Conservation (phyloP, 2,888 invertebrate genomes). For the Pseudanteris insignis region DNA sequence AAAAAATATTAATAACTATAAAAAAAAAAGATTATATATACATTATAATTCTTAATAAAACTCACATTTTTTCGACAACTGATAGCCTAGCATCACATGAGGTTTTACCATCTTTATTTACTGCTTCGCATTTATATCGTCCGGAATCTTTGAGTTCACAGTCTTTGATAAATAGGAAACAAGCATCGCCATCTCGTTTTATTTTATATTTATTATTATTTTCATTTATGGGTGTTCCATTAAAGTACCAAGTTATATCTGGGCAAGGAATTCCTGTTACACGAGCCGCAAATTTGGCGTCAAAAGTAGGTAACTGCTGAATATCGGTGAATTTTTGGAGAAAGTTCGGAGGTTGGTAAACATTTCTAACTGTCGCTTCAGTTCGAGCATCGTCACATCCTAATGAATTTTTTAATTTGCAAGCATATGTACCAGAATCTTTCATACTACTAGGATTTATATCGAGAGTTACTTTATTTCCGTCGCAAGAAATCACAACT, state of each 20-base stretch:
- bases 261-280: conserved; percentile 85
- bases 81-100: conserved; percentile 78
- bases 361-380: conserved; percentile 79
- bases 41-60: neutral
- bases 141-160: conserved; percentile 77
- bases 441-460: conserved; percentile 76
- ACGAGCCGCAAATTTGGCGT: conserved; percentile 84
- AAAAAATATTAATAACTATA: neutral
- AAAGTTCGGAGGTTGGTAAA: conserved; percentile 83
- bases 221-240: conserved; percentile 76
- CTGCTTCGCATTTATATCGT: conserved; percentile 79
- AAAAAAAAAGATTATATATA: neutral
- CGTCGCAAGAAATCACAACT: conserved; percentile 79
- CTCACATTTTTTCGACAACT: conserved; percentile 86
- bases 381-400: conserved; percentile 79
- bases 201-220: conserved; percentile 78
- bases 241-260: conserved; percentile 86
- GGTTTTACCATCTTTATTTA: conserved; percentile 82
- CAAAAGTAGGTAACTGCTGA: conserved; percentile 79
- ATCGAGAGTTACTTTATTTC: conserved; percentile 80
- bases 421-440: conserved; percentile 84
- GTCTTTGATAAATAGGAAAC: conserved; percentile 79
- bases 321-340: conserved; percentile 77
- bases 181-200: conserved; percentile 81
- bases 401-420: conserved; percentile 78